Evolutionary conservation across 2,888 invertebrate genomes (phyloP), one percentile per base, ranked within the genome.

Genomic region (Ectemnius cavifrons): DNA sequence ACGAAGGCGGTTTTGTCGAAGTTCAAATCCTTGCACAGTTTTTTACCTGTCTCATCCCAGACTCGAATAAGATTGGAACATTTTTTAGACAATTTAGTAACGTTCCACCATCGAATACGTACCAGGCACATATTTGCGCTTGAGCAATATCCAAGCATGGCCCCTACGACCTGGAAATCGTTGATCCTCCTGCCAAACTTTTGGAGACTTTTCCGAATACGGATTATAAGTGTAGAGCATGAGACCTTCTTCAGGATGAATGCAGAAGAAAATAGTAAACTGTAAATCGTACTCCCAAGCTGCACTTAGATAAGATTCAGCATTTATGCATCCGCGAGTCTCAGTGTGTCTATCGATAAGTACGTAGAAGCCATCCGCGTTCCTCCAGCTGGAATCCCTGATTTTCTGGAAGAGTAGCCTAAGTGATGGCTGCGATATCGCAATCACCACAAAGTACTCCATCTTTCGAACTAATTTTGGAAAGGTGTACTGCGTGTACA

Each of bases 161-260:
- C 75, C 79, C 0, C 49, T 13, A 8, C 77, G 80, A 4, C 84
- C 79, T 8, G 27, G 56, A 2, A 73, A 71, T 0, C 27, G n/a
- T 2, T 60, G 66, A 4, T 71, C 74, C 13, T 71, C 18, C 4
- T 52, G 6, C 86, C 86, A 86, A 47, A 61, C 57, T 0, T 23
- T 14, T 0, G 83, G 78, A 5, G 73, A 63, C 2, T 20, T 5
- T 0, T 62, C 60, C 1, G 79, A 71, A 27, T 78, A 86, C 2
- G 86, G 86, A 75, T 81, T 80, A 57, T 77, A 86, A 0, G 83
- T 79, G 23, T 79, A 86, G 4, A 79, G 2, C 2, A 73, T 58
- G 6, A 81, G 27, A 1, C 70, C 79, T 2, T 82, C 68, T 2
- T 18, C 8, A 8, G 78, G 73, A 61, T 84, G 84, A 23, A 75